Percentiles rank a stretch among this genome's conserved stretches.
phyloP scores from a whole-genome alignment of 2,888 invertebrate species.

The Labia minor region DNA sequence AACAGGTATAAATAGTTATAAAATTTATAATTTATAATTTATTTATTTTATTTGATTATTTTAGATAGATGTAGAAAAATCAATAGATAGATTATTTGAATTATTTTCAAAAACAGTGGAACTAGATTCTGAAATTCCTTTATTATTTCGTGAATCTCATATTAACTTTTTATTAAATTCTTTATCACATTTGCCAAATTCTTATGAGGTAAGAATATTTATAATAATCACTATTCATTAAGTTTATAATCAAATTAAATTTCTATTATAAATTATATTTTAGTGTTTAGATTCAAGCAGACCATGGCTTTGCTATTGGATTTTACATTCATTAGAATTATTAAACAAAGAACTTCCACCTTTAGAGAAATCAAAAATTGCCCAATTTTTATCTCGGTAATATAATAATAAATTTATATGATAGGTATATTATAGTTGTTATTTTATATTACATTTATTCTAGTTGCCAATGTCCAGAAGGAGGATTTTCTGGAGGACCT shows the following conservation, averaged over 20 bases:
- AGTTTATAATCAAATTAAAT: no score
- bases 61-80: conserved; percentile 47
- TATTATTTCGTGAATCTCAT: conserved; percentile 52
- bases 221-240: no score
- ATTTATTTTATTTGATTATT: conserved; percentile 36
- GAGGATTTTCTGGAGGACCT: conserved; percentile 93
- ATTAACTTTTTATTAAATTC: conserved; percentile 55
- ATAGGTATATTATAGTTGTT: no score
- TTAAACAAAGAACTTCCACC: conserved; percentile 48
- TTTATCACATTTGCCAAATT: conserved; percentile 52
- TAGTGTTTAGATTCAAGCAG: conserved; percentile 84
- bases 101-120: conserved; percentile 40
- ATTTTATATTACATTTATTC: no score
- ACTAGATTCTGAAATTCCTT: conserved; percentile 47
- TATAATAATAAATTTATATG: conserved; percentile 25
- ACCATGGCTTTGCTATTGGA: conserved; percentile 97
- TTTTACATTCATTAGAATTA: conserved; percentile 76
- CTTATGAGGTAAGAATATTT: conserved; percentile 47
- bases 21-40: conserved; percentile 22
- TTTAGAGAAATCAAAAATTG: conserved; percentile 43
- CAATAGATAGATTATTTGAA: conserved; percentile 43
- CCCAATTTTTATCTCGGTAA: conserved; percentile 49
- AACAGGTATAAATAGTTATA: conserved; percentile 44
- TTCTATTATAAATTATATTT: conserved; percentile 25
- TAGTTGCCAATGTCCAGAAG: conserved; percentile 64